Percentiles rank a stretch among this genome's conserved stretches.
Evolutionary conservation across 2,888 invertebrate genomes (phyloP).

Genomic region (Brenthis hecate): DNA sequence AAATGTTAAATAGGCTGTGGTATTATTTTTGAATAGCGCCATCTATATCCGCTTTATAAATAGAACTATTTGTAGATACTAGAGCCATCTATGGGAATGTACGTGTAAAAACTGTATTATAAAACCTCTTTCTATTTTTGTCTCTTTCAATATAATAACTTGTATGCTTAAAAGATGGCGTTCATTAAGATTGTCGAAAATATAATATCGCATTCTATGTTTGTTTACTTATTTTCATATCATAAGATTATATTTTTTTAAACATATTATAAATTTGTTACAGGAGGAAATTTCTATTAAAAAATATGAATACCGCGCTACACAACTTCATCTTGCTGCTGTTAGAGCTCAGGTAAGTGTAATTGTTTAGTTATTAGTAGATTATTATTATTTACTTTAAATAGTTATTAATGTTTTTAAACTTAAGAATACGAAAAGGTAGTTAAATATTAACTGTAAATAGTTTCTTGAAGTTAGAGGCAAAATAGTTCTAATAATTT

Average conservation of each 20-base stretch:
- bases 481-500: no score
- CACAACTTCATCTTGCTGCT: constrained; percentile 94
- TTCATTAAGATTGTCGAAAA: not conserved
- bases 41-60: constrained; percentile 4
- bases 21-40: constrained; percentile 5
- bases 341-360: constrained; percentile 93
- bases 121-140: not conserved
- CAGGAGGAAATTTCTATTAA: constrained; percentile 97
- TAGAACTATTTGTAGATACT: not conserved
- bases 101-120: not conserved
- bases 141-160: not conserved
- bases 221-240: no score
- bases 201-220: no score
- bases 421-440: no score
- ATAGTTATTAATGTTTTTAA: no score
- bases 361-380: not conserved
- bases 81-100: constrained; percentile 19
- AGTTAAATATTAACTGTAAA: no score
- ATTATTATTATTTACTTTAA: no score
- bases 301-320: constrained; percentile 95
- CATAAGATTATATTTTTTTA: not conserved
- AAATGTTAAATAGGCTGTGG: no score
- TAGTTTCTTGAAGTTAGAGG: no score
- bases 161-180: not conserved
- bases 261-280: constrained; percentile 17